Base-by-base conservation (phyloP, 1,140 invertebrate species). In the Amyelois transitella region DNA sequence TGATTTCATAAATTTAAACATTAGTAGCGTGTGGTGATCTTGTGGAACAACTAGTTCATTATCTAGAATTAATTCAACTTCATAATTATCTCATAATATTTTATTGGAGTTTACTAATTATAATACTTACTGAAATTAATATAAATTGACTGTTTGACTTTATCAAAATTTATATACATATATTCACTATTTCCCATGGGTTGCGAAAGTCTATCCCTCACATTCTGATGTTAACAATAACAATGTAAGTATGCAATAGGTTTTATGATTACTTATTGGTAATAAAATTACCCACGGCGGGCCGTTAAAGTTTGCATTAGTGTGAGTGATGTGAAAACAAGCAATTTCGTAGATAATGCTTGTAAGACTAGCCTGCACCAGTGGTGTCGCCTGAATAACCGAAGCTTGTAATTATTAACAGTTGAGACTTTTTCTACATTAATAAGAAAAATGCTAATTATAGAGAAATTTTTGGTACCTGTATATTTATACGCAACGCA, bases 241-340 rank as follows among this genome's bases (percentile, higher is more conserved):
- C 32, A 38, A 38, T 38, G 32, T 38, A 38, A 1, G 25, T 6
- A 5, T 24, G 44, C 18, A 18, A 47, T 47, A 48, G 7, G 20
- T 21, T 49, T 49, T 10, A 24, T 24, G 21, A 49, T 49, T 49
- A 49, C 47, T 14, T 21, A 49, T 49, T 17, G 21, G n/a, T 49
- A 49, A 49, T 22, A 22, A 22, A 49, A 24, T 24, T 49, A 49
- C 32, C 32, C 7, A 14, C 47, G n/a, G 19, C 6, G 14, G 24
- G 18, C 24, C 47, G 47, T 24, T 49, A 49, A 49, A 49, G 21
- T 38, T 38, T 14, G n/a, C 25, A 8, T 8, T 38, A 14, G 32
- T 38, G 32, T 14, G 32, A 8, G 32, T 28, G n/a, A n/a, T n/a
- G n/a, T n/a, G 12, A 28, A 38, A n/a, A 4, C 32, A 14, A 14